Conservation (phyloP, 2,888 invertebrate species). For the Drosophila maculinotata region DNA sequence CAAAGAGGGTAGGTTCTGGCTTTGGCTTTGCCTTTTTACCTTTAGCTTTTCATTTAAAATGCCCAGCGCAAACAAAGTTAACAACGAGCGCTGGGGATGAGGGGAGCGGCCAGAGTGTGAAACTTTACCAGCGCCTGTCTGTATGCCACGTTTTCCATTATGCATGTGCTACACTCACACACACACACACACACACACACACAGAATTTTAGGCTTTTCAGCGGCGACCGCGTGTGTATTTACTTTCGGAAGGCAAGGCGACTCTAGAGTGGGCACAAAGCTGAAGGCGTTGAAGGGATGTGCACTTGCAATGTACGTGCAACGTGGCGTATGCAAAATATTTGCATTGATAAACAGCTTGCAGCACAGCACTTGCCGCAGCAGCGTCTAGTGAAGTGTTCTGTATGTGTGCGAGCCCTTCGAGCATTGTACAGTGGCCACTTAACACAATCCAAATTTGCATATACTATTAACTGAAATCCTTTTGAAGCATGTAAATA, state of each 20-base stretch:
- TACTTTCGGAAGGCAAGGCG: conserved; percentile 41
- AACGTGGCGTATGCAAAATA: conserved; percentile 78
- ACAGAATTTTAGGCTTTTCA: conserved; percentile 70
- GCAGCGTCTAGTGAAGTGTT: conserved; percentile 42
- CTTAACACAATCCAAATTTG: conserved; percentile 51
- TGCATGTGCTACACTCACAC: conserved; percentile 54
- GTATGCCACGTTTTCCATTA: conserved; percentile 64
- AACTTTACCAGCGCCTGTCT: conserved; percentile 58
- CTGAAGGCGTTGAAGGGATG: conserved; percentile 50
- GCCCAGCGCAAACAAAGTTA: conserved; percentile 75
- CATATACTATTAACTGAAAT: conserved; percentile 35
- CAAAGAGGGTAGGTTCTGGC: background rate
- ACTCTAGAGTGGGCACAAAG: conserved; percentile 46
- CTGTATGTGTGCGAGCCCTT: conserved; percentile 9
- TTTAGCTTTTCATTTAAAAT: conserved; percentile 71
- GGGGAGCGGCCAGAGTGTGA: conserved; percentile 44
- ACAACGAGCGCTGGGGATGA: conserved; percentile 18
- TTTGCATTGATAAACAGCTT: conserved; percentile 77
- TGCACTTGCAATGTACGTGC: conserved; percentile 76
- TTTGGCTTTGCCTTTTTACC: conserved; percentile 42
- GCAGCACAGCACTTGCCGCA: conserved; percentile 49
- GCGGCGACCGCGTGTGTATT: conserved; percentile 58
- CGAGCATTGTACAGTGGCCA: conserved; percentile 54
- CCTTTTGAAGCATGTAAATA: conserved; percentile 19
- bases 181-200: conserved; percentile 21